A percentile compares a stretch with the other conserved stretches of the same genome.
These are phyloP conservation scores for Aphrophora alni DNA, from an alignment of 2,888 invertebrate genomes.

Conservation along the genomic window DNA sequence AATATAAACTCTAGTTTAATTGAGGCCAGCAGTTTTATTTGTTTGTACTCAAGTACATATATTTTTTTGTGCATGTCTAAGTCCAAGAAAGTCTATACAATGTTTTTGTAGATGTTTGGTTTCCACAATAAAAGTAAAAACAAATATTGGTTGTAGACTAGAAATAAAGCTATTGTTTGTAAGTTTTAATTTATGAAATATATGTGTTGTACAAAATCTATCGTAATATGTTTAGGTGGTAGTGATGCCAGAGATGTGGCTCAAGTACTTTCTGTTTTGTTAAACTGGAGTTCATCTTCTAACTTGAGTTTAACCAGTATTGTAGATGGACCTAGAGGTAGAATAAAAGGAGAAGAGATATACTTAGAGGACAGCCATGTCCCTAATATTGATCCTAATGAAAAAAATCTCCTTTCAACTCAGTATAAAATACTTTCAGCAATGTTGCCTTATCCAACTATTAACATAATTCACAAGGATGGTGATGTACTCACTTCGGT, in stretches of 20 bases:
- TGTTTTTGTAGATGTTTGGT: too few species aligned
- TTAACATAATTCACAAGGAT: constrained; percentile 71
- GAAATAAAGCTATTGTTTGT: too few species aligned
- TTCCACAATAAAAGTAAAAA: too few species aligned
- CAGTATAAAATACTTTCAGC: constrained; percentile 52
- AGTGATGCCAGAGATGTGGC: constrained; percentile 61
- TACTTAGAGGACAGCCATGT: constrained; percentile 31
- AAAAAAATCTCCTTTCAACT: constrained; percentile 19
- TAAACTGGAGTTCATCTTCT: constrained; percentile 54
- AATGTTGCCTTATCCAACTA: constrained; percentile 63
- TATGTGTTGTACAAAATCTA: neutral
- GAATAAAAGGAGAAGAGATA: constrained; percentile 27
- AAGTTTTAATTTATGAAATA: too few species aligned
- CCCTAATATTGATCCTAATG: constrained; percentile 25
- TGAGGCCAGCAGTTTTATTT: too few species aligned
- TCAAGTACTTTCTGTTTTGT: constrained; percentile 61
- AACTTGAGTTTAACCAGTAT: constrained; percentile 59
- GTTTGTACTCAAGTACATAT: too few species aligned
- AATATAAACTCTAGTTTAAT: too few species aligned
- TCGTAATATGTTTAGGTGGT: constrained; percentile 53
- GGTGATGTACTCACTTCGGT: constrained; percentile 70
- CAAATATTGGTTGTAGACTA: too few species aligned
- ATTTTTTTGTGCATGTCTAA: too few species aligned
- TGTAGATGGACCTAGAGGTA: constrained; percentile 62
- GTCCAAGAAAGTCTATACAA: too few species aligned